A percentile compares a stretch with the other conserved stretches of the same genome.
Evolutionary conservation across 2,888 invertebrate genomes (phyloP).

Genomic region (Nephrotoma flavescens): DNA sequence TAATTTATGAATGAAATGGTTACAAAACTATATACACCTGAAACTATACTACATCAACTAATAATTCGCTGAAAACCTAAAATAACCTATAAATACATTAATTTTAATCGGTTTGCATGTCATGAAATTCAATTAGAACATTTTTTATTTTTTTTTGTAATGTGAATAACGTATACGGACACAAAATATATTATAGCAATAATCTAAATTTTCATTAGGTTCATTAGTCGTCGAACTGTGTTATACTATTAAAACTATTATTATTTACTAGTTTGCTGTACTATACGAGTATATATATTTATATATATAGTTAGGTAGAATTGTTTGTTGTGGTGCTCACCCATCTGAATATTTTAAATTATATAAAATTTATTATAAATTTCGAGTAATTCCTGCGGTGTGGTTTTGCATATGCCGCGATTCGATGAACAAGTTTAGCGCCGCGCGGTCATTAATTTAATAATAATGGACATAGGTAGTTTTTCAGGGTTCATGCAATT

Average conservation of each 20-base stretch:
- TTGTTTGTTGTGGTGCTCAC: not conserved
- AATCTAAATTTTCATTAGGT: not conserved
- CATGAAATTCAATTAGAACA: not conserved
- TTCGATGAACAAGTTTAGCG: not conserved
- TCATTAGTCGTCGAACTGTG: not conserved
- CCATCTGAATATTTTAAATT: not conserved
- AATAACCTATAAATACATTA: not conserved
- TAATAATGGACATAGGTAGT: not conserved
- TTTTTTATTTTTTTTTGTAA: not conserved
- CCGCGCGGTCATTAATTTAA: not conserved
- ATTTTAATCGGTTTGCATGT: not conserved
- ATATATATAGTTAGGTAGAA: too few relatives aligned
- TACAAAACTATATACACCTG: not conserved
- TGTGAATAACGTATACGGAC: not conserved
- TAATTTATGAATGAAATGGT: not conserved
- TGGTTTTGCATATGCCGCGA: not conserved
- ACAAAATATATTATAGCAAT: not conserved
- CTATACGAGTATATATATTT: too few relatives aligned
- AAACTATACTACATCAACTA: not conserved
- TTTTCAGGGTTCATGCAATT: not conserved
- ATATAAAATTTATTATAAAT: not conserved
- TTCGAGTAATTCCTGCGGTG: not conserved
- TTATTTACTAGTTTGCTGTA: too few relatives aligned
- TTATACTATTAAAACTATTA: not conserved
- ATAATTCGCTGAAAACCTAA: not conserved